A percentile compares a stretch with the other conserved stretches of the same genome.
Conservation (phyloP, 1,140 invertebrate genomes). For the Eriocheir sinensis region DNA sequence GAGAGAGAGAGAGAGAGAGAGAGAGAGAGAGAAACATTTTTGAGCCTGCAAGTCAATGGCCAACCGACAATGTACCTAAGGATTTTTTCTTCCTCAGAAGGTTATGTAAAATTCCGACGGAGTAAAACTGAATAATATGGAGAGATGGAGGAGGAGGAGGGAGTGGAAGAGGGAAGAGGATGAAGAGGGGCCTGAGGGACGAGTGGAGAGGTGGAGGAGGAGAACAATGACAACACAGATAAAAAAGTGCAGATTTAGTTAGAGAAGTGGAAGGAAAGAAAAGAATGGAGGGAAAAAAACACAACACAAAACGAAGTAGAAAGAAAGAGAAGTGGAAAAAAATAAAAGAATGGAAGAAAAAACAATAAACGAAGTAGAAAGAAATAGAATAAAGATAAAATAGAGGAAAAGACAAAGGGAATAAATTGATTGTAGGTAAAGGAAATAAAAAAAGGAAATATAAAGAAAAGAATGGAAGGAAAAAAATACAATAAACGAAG, state of each 20-base stretch:
- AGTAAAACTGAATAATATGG: background rate
- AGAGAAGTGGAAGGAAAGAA: background rate
- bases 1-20: background rate
- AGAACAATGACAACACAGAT: background rate
- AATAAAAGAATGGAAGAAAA: background rate
- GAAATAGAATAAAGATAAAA: background rate
- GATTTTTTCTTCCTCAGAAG: too few species aligned
- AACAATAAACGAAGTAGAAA: background rate
- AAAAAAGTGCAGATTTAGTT: background rate
- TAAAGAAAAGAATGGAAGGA: background rate
- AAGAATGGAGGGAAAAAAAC: background rate
- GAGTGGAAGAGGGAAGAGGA: background rate
- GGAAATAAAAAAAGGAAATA: background rate
- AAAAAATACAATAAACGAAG: background rate
- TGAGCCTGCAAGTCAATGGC: too few species aligned
- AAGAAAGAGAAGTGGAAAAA: too few species aligned
- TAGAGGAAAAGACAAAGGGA: background rate
- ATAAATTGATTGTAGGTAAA: background rate
- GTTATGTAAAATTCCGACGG: background rate
- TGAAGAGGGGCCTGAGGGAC: background rate
- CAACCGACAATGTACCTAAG: too few species aligned
- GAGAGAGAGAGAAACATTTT: background rate
- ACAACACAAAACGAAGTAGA: too few species aligned
- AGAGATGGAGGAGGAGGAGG: background rate
- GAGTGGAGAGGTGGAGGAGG: background rate